Base-by-base conservation (phyloP, 2,113 vertebrate genomes). In the Anguilla japonica region DNA sequence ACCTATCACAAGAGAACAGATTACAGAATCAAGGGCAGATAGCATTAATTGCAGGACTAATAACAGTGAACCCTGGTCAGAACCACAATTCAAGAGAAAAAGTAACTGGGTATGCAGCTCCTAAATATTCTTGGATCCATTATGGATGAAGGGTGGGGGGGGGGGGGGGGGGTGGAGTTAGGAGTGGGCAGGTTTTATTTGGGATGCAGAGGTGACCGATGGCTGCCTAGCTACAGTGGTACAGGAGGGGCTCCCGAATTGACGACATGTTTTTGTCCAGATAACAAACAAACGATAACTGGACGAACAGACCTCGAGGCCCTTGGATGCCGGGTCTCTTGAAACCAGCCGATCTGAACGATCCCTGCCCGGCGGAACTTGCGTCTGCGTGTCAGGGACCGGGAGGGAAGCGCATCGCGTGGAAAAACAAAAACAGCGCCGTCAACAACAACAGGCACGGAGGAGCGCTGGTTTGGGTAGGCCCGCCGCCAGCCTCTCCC, bases 341-440 rank as follows among this genome's bases (percentile, higher is more conserved):
- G 80, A 43, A 1, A 26, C 40, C 84, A 40, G 53, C 53, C 83
- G 13, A 14, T 0, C 50, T 9, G 83, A 41, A 9, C 26, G 22
- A 63, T 41, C 81, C 53, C 26, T 3, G 26, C 26, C 39, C 41
- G 3, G 63, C 5, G 43, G 43, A 85, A 78, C 67, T 50, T 22
- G 82, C 7, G 81, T 78, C 86, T 41, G 20, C 15, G 67, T n/a
- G 56, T 41, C 41, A 79, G 50, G 84, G 57, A 53, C 87, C 34
- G 34, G 82, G 71, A 29, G 82, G 92, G 92, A 93, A 79, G 82
- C 93, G 89, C 87, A 87, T 93, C 90, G 91, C 80, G 86, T 40
- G 75, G 50, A 67, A 89, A 88, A 89, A 89, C 86, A 89, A 87
- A 89, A 91, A 90, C 84, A 91, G 86, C 8, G 50, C 84, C 80